These are phyloP conservation scores for Melanostoma mellinum DNA, from an alignment of 2,888 invertebrate genomes.

Conservation along the genomic window DNA sequence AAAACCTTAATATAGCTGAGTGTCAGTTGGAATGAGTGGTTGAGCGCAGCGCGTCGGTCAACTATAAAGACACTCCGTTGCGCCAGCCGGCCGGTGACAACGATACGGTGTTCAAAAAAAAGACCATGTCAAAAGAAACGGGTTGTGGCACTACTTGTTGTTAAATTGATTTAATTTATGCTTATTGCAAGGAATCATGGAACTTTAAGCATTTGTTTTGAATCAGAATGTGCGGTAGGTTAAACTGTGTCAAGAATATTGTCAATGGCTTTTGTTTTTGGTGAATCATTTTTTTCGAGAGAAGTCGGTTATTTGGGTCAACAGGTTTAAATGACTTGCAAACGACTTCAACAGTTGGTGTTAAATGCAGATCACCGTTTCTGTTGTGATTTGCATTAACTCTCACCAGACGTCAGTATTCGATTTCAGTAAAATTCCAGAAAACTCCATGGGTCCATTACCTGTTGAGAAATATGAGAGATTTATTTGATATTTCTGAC, in stretches of 20 bases:
- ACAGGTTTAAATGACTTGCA: background rate
- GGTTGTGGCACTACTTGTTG: conserved; percentile 41
- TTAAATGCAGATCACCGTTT: background rate
- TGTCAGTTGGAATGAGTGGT: background rate
- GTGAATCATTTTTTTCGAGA: conserved; percentile 18
- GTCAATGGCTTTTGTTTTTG: conserved; percentile 5
- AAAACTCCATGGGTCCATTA: too few relatives aligned
- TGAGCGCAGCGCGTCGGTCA: background rate
- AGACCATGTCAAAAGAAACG: conserved; percentile 34
- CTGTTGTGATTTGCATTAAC: background rate
- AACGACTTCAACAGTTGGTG: background rate
- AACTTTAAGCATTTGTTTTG: conserved; percentile 4
- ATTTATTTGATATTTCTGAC: too few relatives aligned
- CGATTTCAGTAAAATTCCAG: too few relatives aligned
- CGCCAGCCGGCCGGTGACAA: too few relatives aligned
- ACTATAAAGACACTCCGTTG: too few relatives aligned
- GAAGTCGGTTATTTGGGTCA: conserved; percentile 15
- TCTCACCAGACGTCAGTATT: too few relatives aligned
- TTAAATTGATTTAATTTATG: conserved; percentile 26
- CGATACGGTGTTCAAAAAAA: conserved; percentile 9
- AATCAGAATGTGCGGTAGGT: conserved; percentile 10
- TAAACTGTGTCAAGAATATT: conserved; percentile 35
- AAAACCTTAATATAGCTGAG: background rate
- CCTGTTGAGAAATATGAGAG: too few relatives aligned
- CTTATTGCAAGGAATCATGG: conserved; percentile 20